Conservation (phyloP, 2,797 vertebrate genomes). For the Lepilemur septentrionalis region DNA sequence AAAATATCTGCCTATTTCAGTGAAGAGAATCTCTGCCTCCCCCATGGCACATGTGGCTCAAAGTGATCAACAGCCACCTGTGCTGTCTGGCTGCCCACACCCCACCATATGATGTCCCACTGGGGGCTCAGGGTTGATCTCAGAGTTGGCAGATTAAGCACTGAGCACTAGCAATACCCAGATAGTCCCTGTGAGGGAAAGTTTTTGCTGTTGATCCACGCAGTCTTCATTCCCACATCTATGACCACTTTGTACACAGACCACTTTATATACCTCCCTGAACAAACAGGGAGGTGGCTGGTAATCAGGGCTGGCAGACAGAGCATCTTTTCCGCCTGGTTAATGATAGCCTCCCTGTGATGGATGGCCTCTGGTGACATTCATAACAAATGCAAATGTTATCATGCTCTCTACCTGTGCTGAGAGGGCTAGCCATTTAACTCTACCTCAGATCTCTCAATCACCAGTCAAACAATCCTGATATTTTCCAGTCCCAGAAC, state of each 20-base stretch:
- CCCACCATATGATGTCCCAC: background rate
- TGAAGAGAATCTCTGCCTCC: background rate
- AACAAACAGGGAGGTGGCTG: too few relatives aligned
- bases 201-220: too few relatives aligned
- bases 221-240: background rate
- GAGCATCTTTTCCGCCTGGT: background rate
- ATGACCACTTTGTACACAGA: too few relatives aligned
- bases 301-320: background rate
- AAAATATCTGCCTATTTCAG: background rate
- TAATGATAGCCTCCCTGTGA: background rate
- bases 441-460: background rate
- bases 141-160: background rate
- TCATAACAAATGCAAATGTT: rapidly evolving
- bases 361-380: too few relatives aligned
- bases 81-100: background rate
- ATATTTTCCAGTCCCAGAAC: background rate
- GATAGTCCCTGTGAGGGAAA: background rate
- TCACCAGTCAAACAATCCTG: background rate
- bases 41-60: too few relatives aligned
- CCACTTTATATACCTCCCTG: too few relatives aligned
- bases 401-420: rapidly evolving
- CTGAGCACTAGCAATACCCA: background rate
- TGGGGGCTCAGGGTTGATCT: background rate
- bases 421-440: too few relatives aligned
- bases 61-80: background rate